Evolutionary conservation across 2,888 invertebrate genomes (phyloP), one percentile per base, ranked within the genome.

Genomic region (Philereme transversata): DNA sequence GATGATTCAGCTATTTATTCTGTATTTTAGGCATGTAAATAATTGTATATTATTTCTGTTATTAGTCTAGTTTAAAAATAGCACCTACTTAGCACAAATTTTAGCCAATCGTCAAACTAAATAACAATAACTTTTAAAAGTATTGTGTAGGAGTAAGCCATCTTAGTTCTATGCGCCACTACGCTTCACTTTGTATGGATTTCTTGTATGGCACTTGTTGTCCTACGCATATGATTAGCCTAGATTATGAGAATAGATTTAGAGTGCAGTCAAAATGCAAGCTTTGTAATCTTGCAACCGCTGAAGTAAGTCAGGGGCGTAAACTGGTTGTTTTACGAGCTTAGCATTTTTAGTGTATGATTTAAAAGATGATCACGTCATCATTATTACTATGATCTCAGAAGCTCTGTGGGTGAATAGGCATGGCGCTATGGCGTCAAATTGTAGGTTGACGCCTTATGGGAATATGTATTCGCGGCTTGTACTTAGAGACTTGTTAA

Each of bases 181-280:
- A 51, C 55, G 40, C 36, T 35, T 59, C 52, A 69, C 35, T 51
- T 61, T 55, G 49, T 57, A 59, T 56, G 46, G 47, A 33, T 69
- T 69, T 67, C 41, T 58, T 45, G 22, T 47, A 54, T 43, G 45
- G 10, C 43, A 53, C 41, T 54, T 60, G 57, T 50, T 52, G 33
- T 70, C 77, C 76, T 78, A 78, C 78, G 76, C 77, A 78, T 78
- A 69, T 57, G 48, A 73, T 80, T 81, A 80, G 65, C 77, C 79
- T 59, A 74, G 60, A 64, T 75, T 69, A 54, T 59, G 22, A 62
- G 60, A 68, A 62, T 53, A 52, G 55, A 44, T 47, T 52, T 38
- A 35, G 51, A 60, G 50, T 60, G 48, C 49, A 60, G 55, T 50
- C 4, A 9, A 44, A 51, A 40, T 64, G 50, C 56, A 56, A 58